Evolutionary conservation across 2,888 invertebrate genomes (phyloP).

Genomic region (Zygothrica quintamaculata): DNA sequence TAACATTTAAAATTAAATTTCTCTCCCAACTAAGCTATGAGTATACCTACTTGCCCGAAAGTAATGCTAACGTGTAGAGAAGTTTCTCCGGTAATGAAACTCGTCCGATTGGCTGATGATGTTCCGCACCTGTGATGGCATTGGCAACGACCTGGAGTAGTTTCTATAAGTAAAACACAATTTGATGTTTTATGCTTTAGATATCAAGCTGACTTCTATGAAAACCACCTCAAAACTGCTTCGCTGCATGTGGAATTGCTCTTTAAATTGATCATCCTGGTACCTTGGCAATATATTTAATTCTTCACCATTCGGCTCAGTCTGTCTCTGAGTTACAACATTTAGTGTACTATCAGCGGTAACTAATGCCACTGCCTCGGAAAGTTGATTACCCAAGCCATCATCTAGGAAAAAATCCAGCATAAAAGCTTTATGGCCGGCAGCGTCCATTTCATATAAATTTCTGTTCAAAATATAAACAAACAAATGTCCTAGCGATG

Average conservation of each 20-base stretch:
- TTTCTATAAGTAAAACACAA: conserved; percentile 23
- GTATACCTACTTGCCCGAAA: conserved; percentile 45
- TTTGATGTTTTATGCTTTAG: too few relatives aligned
- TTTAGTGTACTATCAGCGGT: conserved; percentile 20
- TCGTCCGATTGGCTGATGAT: conserved; percentile 36
- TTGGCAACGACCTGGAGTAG: conserved; percentile 35
- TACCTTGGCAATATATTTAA: conserved; percentile 15
- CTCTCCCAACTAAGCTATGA: not conserved
- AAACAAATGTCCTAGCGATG: conserved; percentile 11
- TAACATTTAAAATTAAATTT: not conserved
- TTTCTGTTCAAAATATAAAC: conserved; percentile 14
- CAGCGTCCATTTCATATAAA: conserved; percentile 24
- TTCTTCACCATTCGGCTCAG: too few relatives aligned
- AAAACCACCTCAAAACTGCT: conserved; percentile 44
- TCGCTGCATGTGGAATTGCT: conserved; percentile 53
- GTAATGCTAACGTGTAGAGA: conserved; percentile 43
- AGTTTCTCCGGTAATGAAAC: conserved; percentile 49
- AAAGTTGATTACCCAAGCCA: conserved; percentile 35
- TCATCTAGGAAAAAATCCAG: conserved; percentile 52
- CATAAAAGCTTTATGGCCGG: conserved; percentile 51
- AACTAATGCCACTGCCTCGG: conserved; percentile 40
- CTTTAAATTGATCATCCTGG: conserved; percentile 51
- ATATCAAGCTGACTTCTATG: too few relatives aligned
- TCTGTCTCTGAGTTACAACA: not conserved
- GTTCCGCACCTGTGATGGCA: conserved; percentile 22